Evolutionary conservation across 2,113 vertebrate species (phyloP).

Genomic region (Rhadina sibilatrix): DNA sequence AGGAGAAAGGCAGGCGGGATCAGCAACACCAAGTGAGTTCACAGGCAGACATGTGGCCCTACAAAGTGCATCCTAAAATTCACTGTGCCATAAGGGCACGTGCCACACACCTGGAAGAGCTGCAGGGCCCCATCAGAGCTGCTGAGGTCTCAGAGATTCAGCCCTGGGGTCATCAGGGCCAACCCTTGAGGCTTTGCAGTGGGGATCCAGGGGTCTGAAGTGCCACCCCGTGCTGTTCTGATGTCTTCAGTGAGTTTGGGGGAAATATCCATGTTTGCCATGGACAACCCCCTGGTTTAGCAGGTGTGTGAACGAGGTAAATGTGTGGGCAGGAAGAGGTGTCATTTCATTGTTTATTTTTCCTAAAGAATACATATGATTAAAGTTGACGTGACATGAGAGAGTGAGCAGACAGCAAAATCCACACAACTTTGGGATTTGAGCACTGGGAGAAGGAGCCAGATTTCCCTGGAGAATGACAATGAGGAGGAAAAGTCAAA

Average conservation of each 20-base stretch:
- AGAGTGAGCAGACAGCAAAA: not conserved
- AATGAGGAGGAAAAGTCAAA: not conserved
- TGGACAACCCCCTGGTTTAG: not conserved
- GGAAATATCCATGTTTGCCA: fast-evolving
- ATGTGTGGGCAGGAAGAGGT: not conserved
- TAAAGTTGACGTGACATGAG: not conserved
- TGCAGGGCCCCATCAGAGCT: not conserved
- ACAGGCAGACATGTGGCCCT: not conserved
- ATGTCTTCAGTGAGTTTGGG: not conserved
- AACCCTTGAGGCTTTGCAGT: not conserved
- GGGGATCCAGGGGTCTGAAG: not conserved
- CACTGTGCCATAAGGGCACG: fast-evolving
- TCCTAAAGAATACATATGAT: not conserved
- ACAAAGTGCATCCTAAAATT: not conserved
- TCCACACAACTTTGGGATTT: not conserved
- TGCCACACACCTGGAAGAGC: not conserved
- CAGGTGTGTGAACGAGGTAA: not conserved
- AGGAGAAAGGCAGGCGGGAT: not conserved
- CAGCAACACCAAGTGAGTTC: not conserved
- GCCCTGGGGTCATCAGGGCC: not conserved
- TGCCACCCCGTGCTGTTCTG: not conserved
- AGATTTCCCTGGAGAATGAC: not conserved
- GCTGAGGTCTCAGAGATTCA: not conserved
- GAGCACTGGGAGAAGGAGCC: not conserved
- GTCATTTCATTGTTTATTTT: not conserved